These are phyloP conservation scores for Drosophila dives DNA, from an alignment of 2,888 invertebrate species.

Conservation along the genomic window DNA sequence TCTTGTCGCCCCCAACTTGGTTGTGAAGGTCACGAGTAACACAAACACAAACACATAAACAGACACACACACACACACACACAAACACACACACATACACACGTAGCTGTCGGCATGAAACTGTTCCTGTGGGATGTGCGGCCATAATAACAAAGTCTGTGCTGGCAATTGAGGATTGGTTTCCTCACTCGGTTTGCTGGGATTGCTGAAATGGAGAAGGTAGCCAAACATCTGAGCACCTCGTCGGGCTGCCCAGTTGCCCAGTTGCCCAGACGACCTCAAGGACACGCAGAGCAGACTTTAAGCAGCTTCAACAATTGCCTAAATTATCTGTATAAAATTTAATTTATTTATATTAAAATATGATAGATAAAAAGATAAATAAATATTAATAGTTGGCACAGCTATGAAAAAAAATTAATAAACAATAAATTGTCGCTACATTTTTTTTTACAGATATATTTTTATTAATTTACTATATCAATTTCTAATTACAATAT, in stretches of 20 bases:
- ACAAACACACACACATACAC: neutral
- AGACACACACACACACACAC: constrained; percentile 1
- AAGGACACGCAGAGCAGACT: constrained; percentile 31
- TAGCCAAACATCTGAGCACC: constrained; percentile 28
- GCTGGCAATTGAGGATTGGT: neutral
- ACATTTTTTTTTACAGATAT: too few species aligned
- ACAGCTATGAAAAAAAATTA: too few species aligned
- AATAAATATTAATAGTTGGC: too few species aligned
- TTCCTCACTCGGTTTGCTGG: neutral
- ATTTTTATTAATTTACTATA: too few species aligned
- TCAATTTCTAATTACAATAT: too few species aligned
- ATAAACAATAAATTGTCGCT: too few species aligned
- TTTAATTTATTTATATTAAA: too few species aligned
- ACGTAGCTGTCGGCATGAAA: neutral
- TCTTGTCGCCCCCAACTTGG: neutral
- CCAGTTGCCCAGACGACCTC: constrained; percentile 5
- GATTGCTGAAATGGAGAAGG: neutral
- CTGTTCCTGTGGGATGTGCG: constrained; percentile 20
- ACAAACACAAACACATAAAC: neutral
- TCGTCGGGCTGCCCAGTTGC: constrained; percentile 13
- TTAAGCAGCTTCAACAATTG: neutral
- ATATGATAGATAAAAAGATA: too few species aligned
- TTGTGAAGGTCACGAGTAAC: constrained; percentile 23
- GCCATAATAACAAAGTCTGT: constrained; percentile 10
- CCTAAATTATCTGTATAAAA: neutral